phyloP scores from a whole-genome alignment of 2,888 invertebrate genomes.

The Drosophila subsilvestris region DNA sequence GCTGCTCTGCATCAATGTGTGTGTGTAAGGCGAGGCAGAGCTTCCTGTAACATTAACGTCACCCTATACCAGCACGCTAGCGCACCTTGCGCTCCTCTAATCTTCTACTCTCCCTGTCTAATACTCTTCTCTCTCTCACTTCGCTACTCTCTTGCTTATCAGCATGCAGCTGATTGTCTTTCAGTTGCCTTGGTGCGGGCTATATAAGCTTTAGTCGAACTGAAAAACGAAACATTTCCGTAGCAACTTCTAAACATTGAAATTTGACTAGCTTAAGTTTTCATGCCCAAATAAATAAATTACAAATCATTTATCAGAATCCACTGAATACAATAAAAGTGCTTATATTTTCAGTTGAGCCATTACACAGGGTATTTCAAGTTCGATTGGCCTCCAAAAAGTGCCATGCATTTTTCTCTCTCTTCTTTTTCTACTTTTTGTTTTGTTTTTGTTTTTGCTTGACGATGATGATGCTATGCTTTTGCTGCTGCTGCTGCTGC shows the following conservation, averaged over 20 bases:
- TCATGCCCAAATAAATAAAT: no score
- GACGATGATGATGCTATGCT: conserved; percentile 9
- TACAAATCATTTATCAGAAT: no score
- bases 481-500: conserved; percentile 11
- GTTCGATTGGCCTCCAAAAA: not conserved
- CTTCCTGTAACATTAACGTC: not conserved
- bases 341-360: no score
- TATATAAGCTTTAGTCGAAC: not conserved
- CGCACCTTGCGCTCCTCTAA: no score
- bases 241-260: no score
- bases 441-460: conserved; percentile 2
- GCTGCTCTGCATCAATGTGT: no score
- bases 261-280: no score
- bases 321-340: no score
- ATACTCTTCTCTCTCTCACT: conserved; percentile 17
- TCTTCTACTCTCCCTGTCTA: not conserved
- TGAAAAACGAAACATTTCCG: no score
- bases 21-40: not conserved
- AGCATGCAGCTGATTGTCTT: conserved; percentile 53
- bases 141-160: conserved; percentile 60
- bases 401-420: not conserved
- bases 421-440: not conserved
- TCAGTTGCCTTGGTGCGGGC: not conserved
- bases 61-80: no score
- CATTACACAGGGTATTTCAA: not conserved